A percentile compares a stretch with the other conserved stretches of the same genome.
Evolutionary conservation across 2,797 vertebrate genomes (phyloP).

Genomic region (Babyrousa celebensis): DNA sequence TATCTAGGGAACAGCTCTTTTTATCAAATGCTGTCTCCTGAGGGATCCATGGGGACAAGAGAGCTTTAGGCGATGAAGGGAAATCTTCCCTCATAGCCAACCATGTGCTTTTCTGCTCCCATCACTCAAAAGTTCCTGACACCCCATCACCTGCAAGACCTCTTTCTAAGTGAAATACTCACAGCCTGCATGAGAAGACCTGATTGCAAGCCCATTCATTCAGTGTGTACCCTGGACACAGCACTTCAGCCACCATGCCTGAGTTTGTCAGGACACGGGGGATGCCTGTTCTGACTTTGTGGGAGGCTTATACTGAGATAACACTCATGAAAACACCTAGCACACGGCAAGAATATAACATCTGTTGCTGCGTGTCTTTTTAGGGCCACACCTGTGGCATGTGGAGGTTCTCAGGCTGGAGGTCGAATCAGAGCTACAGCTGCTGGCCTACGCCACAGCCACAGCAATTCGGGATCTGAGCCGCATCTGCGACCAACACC

Average conservation of each 20-base stretch:
- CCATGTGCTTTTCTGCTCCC: constrained; percentile 6
- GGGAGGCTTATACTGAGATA: neutral
- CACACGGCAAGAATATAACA: neutral
- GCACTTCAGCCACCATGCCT: neutral
- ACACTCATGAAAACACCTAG: neutral
- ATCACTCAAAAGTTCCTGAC: neutral
- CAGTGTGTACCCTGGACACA: neutral
- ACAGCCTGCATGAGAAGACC: neutral
- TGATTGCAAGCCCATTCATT: neutral
- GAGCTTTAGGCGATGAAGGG: neutral
- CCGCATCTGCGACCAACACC: too few species aligned
- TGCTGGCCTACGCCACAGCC: too few species aligned
- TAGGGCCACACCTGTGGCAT: too few species aligned
- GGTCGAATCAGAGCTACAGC: too few species aligned
- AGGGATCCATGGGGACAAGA: neutral
- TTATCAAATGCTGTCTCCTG: neutral
- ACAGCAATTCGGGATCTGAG: too few species aligned
- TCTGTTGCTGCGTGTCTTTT: neutral
- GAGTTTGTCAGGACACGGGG: neutral
- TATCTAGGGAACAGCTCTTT: neutral
- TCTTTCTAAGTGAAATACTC: constrained; percentile 37
- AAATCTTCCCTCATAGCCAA: neutral
- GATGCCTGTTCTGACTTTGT: neutral
- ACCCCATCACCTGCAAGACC: neutral
- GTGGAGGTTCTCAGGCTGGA: too few species aligned